These are phyloP conservation scores for Phycodurus eques DNA, from an alignment of 2,113 vertebrate species.

Conservation along the genomic window DNA sequence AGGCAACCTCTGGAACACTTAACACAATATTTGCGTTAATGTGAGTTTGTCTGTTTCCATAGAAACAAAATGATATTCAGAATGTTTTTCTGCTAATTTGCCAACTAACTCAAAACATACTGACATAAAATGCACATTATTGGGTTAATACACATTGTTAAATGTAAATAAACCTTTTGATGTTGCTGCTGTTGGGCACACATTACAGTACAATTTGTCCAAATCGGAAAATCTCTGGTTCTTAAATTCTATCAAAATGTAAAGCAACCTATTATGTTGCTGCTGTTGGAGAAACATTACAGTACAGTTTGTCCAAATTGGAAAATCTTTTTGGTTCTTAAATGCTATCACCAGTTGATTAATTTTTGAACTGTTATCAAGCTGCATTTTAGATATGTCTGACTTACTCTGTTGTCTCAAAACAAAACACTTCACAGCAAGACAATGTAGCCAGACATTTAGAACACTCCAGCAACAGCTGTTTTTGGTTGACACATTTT, in stretches of 20 bases:
- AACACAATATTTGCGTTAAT: neutral
- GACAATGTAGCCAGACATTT: neutral
- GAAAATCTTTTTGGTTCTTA: neutral
- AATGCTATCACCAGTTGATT: neutral
- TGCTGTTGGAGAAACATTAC: neutral
- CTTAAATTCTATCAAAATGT: neutral
- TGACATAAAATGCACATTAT: neutral
- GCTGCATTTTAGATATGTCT: neutral
- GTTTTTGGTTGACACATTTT: neutral
- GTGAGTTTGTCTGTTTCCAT: neutral
- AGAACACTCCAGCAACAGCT: neutral
- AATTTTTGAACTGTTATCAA: neutral
- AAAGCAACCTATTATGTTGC: conserved; percentile 1
- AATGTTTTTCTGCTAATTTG: neutral
- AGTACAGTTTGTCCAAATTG: neutral
- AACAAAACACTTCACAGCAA: neutral
- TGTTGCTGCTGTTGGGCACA: neutral
- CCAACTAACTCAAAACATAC: neutral
- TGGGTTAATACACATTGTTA: neutral
- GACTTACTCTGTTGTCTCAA: neutral
- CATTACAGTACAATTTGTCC: neutral
- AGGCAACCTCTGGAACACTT: neutral
- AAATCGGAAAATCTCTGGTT: neutral
- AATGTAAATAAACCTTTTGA: conserved; percentile 2
- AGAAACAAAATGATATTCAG: conserved; percentile 9